Conservation (phyloP, 2,113 vertebrate species). For the Gopherus flavomarginatus region DNA sequence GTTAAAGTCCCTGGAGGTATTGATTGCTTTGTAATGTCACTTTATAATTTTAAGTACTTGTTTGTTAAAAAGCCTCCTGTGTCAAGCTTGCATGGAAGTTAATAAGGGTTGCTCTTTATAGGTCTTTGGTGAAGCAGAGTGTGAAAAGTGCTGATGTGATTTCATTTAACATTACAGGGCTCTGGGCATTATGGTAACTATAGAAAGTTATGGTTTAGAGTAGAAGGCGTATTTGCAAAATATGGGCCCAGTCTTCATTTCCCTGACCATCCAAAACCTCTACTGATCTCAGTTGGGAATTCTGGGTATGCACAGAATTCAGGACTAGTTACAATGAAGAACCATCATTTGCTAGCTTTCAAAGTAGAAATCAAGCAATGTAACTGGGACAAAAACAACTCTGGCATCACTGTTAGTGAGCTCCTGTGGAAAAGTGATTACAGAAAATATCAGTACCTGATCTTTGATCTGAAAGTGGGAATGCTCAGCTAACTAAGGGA, state of each 20-base stretch:
- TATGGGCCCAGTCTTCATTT: background rate
- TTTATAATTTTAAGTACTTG: constrained; percentile 17
- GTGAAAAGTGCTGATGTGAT: background rate
- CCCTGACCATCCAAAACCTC: background rate
- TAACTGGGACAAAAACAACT: fast-evolving
- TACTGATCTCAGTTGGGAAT: background rate
- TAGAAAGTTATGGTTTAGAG: background rate
- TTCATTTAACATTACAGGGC: background rate
- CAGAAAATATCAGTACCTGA: background rate
- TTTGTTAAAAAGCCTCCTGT: constrained; percentile 1
- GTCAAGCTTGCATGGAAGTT: background rate
- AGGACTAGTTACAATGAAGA: background rate
- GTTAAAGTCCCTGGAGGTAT: constrained; percentile 22
- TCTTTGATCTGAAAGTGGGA: constrained; percentile 32
- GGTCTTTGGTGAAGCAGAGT: background rate
- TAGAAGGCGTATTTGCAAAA: background rate
- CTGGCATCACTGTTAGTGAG: background rate
- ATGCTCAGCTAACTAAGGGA: constrained; percentile 7
- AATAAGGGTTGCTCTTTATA: fast-evolving
- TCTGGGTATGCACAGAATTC: background rate
- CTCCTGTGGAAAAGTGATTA: background rate
- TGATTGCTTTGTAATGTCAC: background rate
- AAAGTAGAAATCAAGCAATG: background rate
- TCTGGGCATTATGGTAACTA: background rate
- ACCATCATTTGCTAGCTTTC: background rate